Evolutionary conservation across 2,797 vertebrate species (phyloP).

Genomic region (Dendrocincla tyrannina): DNA sequence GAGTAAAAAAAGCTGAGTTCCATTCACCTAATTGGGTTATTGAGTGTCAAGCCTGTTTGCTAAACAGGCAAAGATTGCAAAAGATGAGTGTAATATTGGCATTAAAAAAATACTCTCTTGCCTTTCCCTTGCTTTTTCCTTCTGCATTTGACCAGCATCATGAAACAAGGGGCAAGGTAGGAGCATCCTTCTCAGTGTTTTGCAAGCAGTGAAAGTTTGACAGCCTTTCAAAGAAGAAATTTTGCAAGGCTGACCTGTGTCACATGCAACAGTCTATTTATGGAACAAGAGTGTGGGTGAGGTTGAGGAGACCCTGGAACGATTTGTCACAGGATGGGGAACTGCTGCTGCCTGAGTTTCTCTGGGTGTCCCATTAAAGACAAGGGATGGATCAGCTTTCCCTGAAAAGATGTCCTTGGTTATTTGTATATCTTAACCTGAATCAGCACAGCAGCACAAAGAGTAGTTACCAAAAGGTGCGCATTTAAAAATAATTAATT

Average conservation of each 20-base stretch:
- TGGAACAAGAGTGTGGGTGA: background rate
- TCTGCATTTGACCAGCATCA: background rate
- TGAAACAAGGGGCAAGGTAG: background rate
- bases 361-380: background rate
- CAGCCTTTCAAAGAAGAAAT: background rate
- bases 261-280: fast-evolving
- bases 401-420: background rate
- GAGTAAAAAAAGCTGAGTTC: background rate
- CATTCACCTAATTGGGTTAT: conserved; percentile 27
- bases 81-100: background rate
- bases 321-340: background rate
- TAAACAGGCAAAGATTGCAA: background rate
- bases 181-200: background rate
- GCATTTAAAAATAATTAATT: background rate
- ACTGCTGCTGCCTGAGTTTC: background rate
- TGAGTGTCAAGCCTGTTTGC: conserved; percentile 22
- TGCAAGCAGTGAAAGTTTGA: background rate
- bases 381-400: background rate
- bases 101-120: background rate
- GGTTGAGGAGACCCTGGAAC: background rate
- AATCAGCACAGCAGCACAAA: background rate
- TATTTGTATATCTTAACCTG: background rate
- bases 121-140: background rate
- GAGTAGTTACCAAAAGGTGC: background rate
- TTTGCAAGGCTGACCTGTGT: background rate